Base-by-base conservation (phyloP, 1,140 invertebrate species). In the Drosophila bifasciata region DNA sequence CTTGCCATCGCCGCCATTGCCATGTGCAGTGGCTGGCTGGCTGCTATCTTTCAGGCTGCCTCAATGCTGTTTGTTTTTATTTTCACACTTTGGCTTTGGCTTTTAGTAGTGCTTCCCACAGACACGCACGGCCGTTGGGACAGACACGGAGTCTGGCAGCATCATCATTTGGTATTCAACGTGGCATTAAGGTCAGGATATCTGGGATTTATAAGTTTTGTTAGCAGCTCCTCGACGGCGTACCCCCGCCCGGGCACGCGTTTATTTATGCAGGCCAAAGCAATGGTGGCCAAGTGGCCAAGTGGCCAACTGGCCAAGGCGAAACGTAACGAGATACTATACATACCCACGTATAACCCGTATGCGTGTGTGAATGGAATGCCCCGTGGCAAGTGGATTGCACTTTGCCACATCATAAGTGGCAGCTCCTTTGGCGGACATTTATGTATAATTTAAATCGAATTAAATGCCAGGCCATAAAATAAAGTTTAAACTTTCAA, bases 131-230 rank as follows among this genome's bases (percentile, higher is more conserved):
- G 43, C 21, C 48, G n/a, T n/a, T 46, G 32, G 40, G 63, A 44
- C 60, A 39, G 8, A 61, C 11, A 58, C 43, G 52, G 15, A 39
- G 32, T 40, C 48, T 28, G 50, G 57, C 53, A 56, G 71, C 75
- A 76, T 76, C 83, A 84, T 88, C 84, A 88, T 88, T 88, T 83
- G 43, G 84, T 88, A 88, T 88, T 88, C 83, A 89, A 60, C 75
- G 79, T 69, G 57, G 83, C 84, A 89, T 88, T 88, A 89, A 76
- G 84, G 79, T 89, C 84, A 88, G 84, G 75, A 89, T 88, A 88
- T 88, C 83, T 88, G 84, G 79, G 84, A 88, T 89, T 88, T 88
- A 88, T 88, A 88, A 89, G 83, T 88, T 89, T 88, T 72, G 83
- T 88, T 73, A 76, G 79, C 83, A 72, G 52, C 76, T 80, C 60